These are phyloP conservation scores for Panulirus ornatus DNA, from an alignment of 1,140 invertebrate genomes.

Conservation along the genomic window DNA sequence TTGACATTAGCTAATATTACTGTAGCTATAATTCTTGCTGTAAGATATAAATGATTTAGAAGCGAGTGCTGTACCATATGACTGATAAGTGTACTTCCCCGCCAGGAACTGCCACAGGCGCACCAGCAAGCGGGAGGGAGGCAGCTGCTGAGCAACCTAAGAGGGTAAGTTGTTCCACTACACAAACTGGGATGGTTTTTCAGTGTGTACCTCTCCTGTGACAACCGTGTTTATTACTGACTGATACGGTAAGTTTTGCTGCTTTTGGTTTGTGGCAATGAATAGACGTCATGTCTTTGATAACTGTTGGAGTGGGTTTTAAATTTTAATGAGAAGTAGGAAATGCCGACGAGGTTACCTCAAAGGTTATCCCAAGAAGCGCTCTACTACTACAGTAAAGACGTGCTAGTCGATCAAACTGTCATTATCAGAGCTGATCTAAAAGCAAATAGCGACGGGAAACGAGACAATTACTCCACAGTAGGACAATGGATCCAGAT, in stretches of 20 bases:
- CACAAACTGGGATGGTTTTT: neutral
- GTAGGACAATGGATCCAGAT: too few relatives aligned
- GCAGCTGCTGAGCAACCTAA: neutral
- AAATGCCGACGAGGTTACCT: too few relatives aligned
- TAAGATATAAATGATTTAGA: too few relatives aligned
- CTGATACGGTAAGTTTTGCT: neutral
- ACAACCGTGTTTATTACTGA: neutral
- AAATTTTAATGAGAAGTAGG: slow-evolving; percentile 1
- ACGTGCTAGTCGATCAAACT: too few relatives aligned
- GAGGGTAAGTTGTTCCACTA: neutral
- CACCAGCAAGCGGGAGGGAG: neutral
- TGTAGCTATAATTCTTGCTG: too few relatives aligned
- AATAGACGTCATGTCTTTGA: neutral
- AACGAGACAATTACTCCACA: too few relatives aligned
- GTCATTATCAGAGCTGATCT: too few relatives aligned
- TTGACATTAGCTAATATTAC: too few relatives aligned
- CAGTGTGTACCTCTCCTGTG: neutral
- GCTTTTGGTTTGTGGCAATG: neutral
- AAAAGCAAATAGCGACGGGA: too few relatives aligned
- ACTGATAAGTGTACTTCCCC: neutral
- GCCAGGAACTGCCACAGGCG: neutral
- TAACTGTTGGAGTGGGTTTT: neutral
- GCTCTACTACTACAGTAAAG: too few relatives aligned
- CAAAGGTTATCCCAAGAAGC: too few relatives aligned
- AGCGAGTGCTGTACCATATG: too few relatives aligned